Conservation (phyloP, 2,113 vertebrate species). For the Edolisoma coerulescens region DNA sequence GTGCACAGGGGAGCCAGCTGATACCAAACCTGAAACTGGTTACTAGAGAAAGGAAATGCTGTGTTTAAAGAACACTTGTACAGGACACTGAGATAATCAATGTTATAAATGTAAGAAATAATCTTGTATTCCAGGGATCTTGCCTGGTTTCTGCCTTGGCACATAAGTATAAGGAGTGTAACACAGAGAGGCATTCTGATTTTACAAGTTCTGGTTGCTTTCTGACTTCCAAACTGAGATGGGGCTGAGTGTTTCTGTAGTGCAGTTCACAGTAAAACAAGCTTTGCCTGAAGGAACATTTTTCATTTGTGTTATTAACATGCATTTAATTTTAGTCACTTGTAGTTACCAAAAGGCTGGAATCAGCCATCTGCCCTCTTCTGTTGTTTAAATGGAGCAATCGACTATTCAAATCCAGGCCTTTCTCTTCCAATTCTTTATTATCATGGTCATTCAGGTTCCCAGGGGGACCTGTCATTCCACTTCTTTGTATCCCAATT, state of each 20-base stretch:
- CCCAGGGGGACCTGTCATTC: not conserved
- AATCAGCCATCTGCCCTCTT: not conserved
- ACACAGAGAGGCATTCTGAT: not conserved
- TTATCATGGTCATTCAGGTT: not conserved
- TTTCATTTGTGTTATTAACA: not conserved
- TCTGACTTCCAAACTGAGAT: not conserved
- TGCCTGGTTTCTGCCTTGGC: not conserved
- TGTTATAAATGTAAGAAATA: not conserved
- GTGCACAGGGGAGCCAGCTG: not conserved
- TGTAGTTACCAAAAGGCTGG: not conserved
- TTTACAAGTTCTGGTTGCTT: not conserved
- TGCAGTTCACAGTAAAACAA: not conserved
- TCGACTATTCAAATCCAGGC: not conserved
- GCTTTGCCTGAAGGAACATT: not conserved
- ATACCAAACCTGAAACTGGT: not conserved
- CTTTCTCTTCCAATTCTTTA: not conserved
- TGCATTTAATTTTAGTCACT: not conserved
- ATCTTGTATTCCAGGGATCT: not conserved
- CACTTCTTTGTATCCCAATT: not conserved
- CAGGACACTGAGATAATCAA: accelerated
- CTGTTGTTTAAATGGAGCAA: not conserved
- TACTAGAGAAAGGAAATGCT: not conserved
- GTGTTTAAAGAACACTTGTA: not conserved
- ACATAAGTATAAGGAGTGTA: not conserved
- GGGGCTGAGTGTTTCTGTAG: not conserved